A percentile compares a stretch with the other conserved stretches of the same genome.
Conservation (phyloP, 2,888 invertebrate species). For the Amaurobius ferox region DNA sequence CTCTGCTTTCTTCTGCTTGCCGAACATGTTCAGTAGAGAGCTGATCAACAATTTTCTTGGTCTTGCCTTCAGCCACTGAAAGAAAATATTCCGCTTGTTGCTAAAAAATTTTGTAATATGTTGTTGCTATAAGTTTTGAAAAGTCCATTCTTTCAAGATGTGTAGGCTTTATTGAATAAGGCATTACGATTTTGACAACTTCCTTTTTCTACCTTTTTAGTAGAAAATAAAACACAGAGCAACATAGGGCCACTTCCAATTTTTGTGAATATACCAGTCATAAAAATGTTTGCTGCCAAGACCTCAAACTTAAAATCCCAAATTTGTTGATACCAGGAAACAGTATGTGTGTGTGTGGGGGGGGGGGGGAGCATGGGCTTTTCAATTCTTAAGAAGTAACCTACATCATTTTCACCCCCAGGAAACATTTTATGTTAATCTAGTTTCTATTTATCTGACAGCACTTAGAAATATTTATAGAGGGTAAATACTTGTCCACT, state of each 20-base stretch:
- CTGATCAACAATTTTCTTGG: neutral
- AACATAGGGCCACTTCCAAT: constrained; percentile 21
- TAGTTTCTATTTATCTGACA: too few relatives aligned
- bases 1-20: constrained; percentile 10
- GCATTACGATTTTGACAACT: constrained; percentile 6
- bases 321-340: neutral
- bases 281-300: neutral
- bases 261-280: constrained; percentile 15
- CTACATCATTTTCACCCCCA: neutral
- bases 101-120: constrained; percentile 13
- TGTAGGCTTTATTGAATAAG: neutral
- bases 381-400: neutral
- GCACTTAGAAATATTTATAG: too few relatives aligned
- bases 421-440: too few relatives aligned
- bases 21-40: neutral
- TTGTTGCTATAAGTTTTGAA: neutral
- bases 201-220: neutral
- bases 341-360: neutral
- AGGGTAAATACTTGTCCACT: too few relatives aligned
- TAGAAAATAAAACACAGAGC: constrained; percentile 8
- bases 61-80: constrained; percentile 3
- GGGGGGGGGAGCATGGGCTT: neutral
- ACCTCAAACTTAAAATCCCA: neutral
- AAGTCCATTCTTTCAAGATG: constrained; percentile 18
- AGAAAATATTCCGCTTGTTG: constrained; percentile 9